These are phyloP conservation scores for Odontomyia ornata DNA, from an alignment of 2,888 invertebrate species.

Conservation along the genomic window DNA sequence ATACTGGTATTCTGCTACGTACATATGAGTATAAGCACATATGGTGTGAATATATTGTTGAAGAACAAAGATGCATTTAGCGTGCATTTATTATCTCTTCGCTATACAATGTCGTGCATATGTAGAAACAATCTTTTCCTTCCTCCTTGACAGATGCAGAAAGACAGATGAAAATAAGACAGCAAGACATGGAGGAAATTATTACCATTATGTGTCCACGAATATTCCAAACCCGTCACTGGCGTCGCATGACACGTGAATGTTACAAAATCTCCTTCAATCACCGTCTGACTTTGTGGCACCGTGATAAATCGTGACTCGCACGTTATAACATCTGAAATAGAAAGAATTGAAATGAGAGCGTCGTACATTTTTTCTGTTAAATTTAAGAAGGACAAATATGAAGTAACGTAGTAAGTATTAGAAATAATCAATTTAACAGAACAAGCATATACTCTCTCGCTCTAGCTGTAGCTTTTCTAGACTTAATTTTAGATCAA, in stretches of 20 bases:
- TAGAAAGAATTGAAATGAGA: neutral
- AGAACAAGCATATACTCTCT: too few species aligned
- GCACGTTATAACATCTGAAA: slow-evolving; percentile 44
- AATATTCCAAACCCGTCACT: slow-evolving; percentile 57
- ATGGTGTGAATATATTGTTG: neutral
- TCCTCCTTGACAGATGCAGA: neutral
- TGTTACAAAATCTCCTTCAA: slow-evolving; percentile 60
- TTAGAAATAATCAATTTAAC: too few species aligned
- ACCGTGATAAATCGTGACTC: slow-evolving; percentile 59
- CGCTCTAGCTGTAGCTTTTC: too few species aligned
- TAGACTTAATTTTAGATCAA: too few species aligned
- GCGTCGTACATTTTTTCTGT: neutral
- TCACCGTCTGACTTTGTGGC: slow-evolving; percentile 61
- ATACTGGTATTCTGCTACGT: neutral
- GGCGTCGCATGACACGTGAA: slow-evolving; percentile 60
- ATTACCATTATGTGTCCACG: slow-evolving; percentile 62
- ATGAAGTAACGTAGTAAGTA: too few species aligned
- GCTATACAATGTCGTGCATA: neutral
- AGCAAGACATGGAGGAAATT: neutral
- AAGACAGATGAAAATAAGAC: neutral
- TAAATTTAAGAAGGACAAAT: too few species aligned
- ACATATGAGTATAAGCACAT: too few species aligned
- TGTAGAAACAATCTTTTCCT: neutral
- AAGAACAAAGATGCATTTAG: slow-evolving; percentile 4
- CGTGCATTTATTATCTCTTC: neutral